Percentiles rank a stretch among this genome's conserved stretches.
These are phyloP conservation scores for Geophilus truncorum DNA, from an alignment of 2,888 invertebrate species.

Conservation along the genomic window DNA sequence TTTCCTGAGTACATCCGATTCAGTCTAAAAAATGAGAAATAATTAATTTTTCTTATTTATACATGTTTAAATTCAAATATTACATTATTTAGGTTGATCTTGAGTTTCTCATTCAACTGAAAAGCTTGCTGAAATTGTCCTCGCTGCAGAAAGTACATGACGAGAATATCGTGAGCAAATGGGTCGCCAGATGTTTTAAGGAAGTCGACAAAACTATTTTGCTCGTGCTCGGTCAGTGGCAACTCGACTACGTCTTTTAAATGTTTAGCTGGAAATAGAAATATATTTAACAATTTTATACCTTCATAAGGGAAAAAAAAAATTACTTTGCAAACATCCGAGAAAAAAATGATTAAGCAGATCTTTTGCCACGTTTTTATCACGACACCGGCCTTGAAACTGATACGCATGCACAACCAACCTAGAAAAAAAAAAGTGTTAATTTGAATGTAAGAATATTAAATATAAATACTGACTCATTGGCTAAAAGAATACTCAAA, in stretches of 20 bases:
- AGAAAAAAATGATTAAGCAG: constrained; percentile 59
- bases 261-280: constrained; percentile 35
- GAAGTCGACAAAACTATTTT: constrained; percentile 62
- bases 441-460: background rate
- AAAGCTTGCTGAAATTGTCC: constrained; percentile 50
- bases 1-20: constrained; percentile 38
- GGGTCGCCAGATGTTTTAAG: constrained; percentile 56
- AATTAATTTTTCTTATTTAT: background rate
- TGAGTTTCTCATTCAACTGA: constrained; percentile 48
- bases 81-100: constrained; percentile 37
- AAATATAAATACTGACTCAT: constrained; percentile 49
- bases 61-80: background rate
- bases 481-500: constrained; percentile 60
- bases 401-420: constrained; percentile 62
- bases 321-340: constrained; percentile 54
- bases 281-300: background rate
- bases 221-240: constrained; percentile 60
- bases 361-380: constrained; percentile 51
- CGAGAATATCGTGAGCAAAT: constrained; percentile 60
- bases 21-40: constrained; percentile 30
- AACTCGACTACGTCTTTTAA: constrained; percentile 60
- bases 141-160: constrained; percentile 64
- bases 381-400: constrained; percentile 58
- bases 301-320: constrained; percentile 38
- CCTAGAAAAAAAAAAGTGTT: constrained; percentile 40